phyloP scores from a whole-genome alignment of 1,140 invertebrate genomes.

The Euura saliciscinereae region DNA sequence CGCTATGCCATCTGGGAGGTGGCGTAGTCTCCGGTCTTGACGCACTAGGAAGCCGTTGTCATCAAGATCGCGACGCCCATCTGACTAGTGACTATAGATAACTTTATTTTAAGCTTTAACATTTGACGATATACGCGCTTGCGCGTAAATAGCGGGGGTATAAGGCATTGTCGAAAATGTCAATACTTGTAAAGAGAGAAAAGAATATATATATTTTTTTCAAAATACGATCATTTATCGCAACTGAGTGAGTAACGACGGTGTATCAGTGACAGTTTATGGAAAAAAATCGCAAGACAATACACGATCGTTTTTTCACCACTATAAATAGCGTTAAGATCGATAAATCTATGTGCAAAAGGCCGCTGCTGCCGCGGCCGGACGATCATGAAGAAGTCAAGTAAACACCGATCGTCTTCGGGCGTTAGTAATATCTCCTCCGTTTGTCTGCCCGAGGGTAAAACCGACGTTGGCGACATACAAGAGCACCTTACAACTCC shows the following conservation, averaged over 20 bases:
- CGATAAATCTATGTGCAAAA: constrained; percentile 28
- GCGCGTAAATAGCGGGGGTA: constrained; percentile 30
- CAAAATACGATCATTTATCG: not conserved
- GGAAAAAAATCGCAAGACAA: constrained; percentile 13
- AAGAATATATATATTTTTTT: constrained; percentile 33
- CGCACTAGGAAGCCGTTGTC: too few relatives aligned
- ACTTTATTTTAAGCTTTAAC: not conserved
- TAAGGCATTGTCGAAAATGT: constrained; percentile 40
- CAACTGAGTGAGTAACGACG: too few relatives aligned
- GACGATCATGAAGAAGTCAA: constrained; percentile 53
- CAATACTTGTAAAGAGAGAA: constrained; percentile 34
- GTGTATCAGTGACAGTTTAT: too few relatives aligned
- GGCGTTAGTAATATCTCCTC: constrained; percentile 51
- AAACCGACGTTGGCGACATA: constrained; percentile 38
- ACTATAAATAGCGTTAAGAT: too few relatives aligned
- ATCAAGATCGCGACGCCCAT: too few relatives aligned
- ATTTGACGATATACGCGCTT: constrained; percentile 28
- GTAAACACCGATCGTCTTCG: constrained; percentile 40
- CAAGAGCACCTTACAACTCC: constrained; percentile 39
- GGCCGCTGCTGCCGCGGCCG: constrained; percentile 12
- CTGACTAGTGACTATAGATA: too few relatives aligned
- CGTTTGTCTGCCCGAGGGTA: constrained; percentile 47
- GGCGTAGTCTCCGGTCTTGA: too few relatives aligned
- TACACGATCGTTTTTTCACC: too few relatives aligned
- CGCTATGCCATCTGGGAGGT: too few relatives aligned